Conservation (phyloP, 2,113 vertebrate genomes). For the Chaenocephalus aceratus region DNA sequence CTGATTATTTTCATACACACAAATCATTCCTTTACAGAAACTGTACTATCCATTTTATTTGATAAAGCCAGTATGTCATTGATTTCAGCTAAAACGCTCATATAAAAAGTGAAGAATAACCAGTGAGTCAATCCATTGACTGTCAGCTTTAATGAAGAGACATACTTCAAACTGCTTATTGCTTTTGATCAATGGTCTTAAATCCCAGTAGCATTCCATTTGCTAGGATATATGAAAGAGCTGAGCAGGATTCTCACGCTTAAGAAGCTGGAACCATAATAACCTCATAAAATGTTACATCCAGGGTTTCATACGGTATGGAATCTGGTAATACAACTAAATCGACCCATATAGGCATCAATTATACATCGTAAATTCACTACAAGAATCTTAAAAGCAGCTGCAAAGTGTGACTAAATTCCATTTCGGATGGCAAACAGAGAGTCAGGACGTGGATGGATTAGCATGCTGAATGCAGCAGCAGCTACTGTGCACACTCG, state of each 20-base stretch:
- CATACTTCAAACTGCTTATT: neutral
- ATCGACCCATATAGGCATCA: neutral
- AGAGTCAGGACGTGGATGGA: conserved; percentile 9
- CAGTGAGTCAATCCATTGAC: neutral
- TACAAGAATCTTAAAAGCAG: conserved; percentile 2
- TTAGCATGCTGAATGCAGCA: conserved; percentile 37
- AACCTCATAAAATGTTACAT: neutral
- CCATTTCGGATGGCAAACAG: conserved; percentile 11
- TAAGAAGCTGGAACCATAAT: neutral
- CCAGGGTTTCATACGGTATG: neutral
- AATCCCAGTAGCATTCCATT: neutral
- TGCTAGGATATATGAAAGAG: neutral
- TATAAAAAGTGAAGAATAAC: too few relatives aligned
- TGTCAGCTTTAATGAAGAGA: neutral
- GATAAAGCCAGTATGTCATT: too few relatives aligned
- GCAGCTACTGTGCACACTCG: neutral
- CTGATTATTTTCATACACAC: neutral
- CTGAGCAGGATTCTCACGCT: neutral
- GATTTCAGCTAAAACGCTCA: neutral
- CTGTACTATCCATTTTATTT: neutral
- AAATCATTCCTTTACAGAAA: neutral
- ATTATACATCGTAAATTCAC: neutral
- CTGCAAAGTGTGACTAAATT: conserved; percentile 13
- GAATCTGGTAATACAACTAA: neutral
- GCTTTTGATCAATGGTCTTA: neutral